Evolutionary conservation across 1,140 invertebrate genomes (phyloP).

Genomic region (Meloidogyne exigua): DNA sequence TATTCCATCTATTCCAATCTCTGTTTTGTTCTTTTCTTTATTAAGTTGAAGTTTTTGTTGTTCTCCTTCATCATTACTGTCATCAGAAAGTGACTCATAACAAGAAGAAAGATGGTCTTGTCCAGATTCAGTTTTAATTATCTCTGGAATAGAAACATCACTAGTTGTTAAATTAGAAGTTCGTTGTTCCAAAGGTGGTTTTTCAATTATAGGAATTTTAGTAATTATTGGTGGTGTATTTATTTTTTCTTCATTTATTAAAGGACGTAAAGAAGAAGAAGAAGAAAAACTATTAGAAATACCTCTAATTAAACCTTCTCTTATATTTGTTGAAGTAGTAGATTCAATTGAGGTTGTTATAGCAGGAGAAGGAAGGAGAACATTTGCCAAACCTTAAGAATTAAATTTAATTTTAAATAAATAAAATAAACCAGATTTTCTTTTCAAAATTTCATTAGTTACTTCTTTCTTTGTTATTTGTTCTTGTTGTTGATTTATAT

Average conservation of each 20-base stretch:
- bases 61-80: constrained; percentile 16
- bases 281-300: constrained; percentile 11
- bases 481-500: background rate
- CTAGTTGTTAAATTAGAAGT: background rate
- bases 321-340: background rate
- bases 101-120: constrained; percentile 31
- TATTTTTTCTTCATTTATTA: background rate
- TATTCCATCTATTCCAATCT: background rate
- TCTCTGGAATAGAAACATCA: background rate
- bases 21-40: background rate
- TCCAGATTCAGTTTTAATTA: constrained; percentile 7
- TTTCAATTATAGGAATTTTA: background rate
- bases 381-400: constrained; percentile 23
- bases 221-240: background rate
- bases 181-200: background rate
- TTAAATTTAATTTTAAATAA: background rate
- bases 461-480: background rate
- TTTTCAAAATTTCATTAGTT: background rate
- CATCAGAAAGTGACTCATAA: constrained; percentile 39
- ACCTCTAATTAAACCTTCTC: background rate
- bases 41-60: background rate
- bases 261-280: background rate
- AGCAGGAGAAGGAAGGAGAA: constrained; percentile 13
- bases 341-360: background rate
- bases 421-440: constrained; percentile 22